Percentiles rank a stretch among this genome's conserved stretches.
Evolutionary conservation across 2,888 invertebrate species (phyloP).

Genomic region (Dromius quadrimaculatus): DNA sequence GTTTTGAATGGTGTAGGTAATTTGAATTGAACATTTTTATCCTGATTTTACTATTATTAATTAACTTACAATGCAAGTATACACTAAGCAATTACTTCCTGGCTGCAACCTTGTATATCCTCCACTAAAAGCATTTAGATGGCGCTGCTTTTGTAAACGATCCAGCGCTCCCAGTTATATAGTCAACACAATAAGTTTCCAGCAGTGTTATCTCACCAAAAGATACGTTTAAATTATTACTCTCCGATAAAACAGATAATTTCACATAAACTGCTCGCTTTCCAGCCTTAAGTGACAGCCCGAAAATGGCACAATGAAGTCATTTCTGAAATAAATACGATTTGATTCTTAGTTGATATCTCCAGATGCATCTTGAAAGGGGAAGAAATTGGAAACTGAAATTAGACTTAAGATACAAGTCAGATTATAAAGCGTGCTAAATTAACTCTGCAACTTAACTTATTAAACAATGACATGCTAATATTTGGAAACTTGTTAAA

Average conservation of each 20-base stretch:
- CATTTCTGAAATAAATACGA: constrained; percentile 14
- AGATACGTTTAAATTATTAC: constrained; percentile 35
- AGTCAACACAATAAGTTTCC: constrained; percentile 44
- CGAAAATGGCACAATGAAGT: constrained; percentile 3
- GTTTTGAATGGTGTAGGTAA: no score
- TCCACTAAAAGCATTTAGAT: constrained; percentile 19
- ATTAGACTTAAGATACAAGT: constrained; percentile 5
- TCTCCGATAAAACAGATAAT: constrained; percentile 41
- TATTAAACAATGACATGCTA: neutral
- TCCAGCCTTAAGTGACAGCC: neutral
- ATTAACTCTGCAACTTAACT: neutral
- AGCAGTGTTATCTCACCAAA: constrained; percentile 30
- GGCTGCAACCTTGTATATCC: constrained; percentile 2
- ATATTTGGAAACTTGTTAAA: neutral
- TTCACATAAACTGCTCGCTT: constrained; percentile 1
- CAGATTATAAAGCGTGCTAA: neutral
- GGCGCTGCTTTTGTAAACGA: constrained; percentile 2
- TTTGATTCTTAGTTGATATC: constrained; percentile 6
- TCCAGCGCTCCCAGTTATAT: constrained; percentile 38
- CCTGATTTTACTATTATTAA: neutral
- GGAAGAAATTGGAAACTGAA: neutral
- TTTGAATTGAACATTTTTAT: no score
- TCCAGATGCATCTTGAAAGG: neutral
- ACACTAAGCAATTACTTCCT: neutral
- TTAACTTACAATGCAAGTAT: no score